Percentiles rank a stretch among this genome's conserved stretches.
Evolutionary conservation across 2,113 vertebrate genomes (phyloP).

Genomic region (Lophotis ruficrista): DNA sequence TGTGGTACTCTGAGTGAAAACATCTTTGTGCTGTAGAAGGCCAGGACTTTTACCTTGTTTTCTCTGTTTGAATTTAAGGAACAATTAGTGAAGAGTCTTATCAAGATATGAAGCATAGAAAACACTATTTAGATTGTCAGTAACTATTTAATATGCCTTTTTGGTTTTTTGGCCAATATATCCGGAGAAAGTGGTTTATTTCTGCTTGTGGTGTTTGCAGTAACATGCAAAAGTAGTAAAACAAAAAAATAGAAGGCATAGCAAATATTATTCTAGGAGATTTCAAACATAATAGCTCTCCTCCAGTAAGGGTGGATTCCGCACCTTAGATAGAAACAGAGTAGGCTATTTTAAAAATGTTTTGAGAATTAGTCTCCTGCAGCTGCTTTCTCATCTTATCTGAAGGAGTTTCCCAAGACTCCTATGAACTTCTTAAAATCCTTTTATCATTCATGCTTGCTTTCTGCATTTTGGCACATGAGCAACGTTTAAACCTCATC

Average conservation of each 20-base stretch:
- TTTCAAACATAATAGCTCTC: background rate
- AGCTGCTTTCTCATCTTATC: background rate
- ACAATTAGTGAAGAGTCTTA: background rate
- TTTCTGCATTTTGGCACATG: background rate
- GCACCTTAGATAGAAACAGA: background rate
- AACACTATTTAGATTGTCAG: background rate
- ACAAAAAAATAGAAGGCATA: too few species aligned
- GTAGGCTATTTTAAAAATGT: background rate
- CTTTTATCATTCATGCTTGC: background rate
- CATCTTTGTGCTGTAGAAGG: background rate
- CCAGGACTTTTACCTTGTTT: background rate
- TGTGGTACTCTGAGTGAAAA: background rate
- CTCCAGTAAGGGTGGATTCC: background rate
- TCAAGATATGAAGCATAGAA: background rate
- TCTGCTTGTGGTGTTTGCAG: background rate
- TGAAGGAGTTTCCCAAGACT: background rate
- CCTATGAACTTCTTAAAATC: background rate
- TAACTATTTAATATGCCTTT: background rate
- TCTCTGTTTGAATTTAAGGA: background rate
- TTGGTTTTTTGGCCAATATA: background rate
- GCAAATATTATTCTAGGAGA: background rate
- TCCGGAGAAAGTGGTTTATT: background rate
- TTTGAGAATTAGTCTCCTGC: background rate
- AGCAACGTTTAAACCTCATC: background rate
- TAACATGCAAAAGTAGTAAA: background rate